Conservation (phyloP, 2,113 vertebrate genomes). For the Miniopterus natalensis region DNA sequence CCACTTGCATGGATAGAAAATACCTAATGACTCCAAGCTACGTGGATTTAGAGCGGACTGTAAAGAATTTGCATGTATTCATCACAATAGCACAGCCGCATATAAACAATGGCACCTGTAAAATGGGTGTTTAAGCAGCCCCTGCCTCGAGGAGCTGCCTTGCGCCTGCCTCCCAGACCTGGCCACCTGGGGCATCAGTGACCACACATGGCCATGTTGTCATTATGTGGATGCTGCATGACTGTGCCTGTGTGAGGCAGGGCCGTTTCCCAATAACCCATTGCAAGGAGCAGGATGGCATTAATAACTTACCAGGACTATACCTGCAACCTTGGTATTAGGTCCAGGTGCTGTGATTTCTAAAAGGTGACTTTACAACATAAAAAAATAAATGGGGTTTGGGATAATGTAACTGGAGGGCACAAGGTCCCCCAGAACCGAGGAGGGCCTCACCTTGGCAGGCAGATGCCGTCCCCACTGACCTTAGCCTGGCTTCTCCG, state of each 20-base stretch:
- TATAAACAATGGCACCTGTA: not conserved
- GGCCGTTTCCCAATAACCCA: not conserved
- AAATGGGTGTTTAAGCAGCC: too few relatives aligned
- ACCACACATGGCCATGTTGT: not conserved
- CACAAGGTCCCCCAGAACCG: not conserved
- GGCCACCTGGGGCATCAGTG: not conserved
- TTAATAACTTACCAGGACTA: not conserved
- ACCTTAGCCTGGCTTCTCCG: not conserved
- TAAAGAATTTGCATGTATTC: not conserved
- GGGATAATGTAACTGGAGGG: not conserved
- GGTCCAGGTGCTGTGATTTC: not conserved
- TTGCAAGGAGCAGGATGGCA: not conserved
- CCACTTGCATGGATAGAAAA: not conserved
- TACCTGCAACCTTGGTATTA: not conserved
- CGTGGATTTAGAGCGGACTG: not conserved
- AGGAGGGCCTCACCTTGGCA: not conserved
- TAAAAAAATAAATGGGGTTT: not conserved
- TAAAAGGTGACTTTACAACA: not conserved
- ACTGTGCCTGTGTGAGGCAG: not conserved
- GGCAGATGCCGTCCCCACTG: not conserved
- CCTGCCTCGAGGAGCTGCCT: not conserved
- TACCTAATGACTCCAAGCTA: not conserved
- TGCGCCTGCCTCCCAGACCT: not conserved
- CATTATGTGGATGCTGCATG: not conserved
- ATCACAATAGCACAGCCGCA: not conserved